Conservation (phyloP, 2,113 vertebrate genomes). For the Seriola aureovittata region DNA sequence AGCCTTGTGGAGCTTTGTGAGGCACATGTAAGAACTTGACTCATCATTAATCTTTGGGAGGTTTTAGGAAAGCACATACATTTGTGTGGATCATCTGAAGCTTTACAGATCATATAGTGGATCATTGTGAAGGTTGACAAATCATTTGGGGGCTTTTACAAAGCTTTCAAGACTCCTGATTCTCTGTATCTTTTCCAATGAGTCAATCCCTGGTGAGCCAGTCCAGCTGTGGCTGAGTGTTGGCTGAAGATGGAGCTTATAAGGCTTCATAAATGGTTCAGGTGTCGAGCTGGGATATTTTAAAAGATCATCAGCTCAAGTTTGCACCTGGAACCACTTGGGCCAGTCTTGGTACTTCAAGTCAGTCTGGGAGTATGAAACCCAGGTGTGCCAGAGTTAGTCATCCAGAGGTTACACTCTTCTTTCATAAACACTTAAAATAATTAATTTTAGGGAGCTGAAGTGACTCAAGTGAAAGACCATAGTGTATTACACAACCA, state of each 20-base stretch:
- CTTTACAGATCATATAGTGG: not conserved
- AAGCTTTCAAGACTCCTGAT: not conserved
- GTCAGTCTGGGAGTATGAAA: not conserved
- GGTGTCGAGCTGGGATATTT: not conserved
- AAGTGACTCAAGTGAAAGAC: not conserved
- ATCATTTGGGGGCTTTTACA: not conserved
- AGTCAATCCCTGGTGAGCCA: not conserved
- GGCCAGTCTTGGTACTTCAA: not conserved
- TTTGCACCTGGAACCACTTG: not conserved
- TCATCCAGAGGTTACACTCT: not conserved
- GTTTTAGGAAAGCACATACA: not conserved
- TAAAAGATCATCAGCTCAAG: not conserved
- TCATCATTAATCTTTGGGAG: not conserved
- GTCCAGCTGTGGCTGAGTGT: not conserved
- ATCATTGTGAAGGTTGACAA: not conserved
- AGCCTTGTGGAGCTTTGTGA: not conserved
- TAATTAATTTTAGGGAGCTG: not conserved
- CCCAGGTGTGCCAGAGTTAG: not conserved
- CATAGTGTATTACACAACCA: not conserved
- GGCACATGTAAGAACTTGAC: not conserved
- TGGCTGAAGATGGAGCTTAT: not conserved
- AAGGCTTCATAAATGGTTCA: not conserved
- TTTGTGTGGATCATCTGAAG: not conserved
- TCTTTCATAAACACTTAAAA: not conserved
- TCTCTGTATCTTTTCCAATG: not conserved